Percentiles rank a stretch among this genome's conserved stretches.
phyloP scores from a whole-genome alignment of 2,113 vertebrate genomes.

The Australoheros scitulus region DNA sequence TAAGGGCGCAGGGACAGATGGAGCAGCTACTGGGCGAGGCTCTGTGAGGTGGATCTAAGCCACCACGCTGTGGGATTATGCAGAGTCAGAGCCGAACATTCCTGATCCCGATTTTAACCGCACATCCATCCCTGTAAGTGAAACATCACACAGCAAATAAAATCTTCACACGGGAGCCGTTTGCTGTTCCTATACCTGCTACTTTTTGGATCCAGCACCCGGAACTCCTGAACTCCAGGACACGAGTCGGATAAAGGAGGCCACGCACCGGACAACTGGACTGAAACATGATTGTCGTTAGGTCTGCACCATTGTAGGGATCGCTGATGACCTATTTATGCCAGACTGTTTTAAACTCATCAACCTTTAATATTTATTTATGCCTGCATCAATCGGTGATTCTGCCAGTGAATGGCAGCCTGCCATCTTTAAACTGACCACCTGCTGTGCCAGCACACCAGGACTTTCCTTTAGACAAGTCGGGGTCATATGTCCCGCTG shows the following conservation, averaged over 20 bases:
- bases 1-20: background rate
- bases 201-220: background rate
- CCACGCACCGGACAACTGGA: background rate
- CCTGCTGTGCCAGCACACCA: rapidly evolving
- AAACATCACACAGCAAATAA: background rate
- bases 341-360: background rate
- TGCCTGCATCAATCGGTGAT: background rate
- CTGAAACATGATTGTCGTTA: background rate
- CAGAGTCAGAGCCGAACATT: background rate
- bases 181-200: background rate
- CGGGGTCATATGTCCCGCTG: background rate
- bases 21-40: background rate
- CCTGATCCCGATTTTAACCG: background rate
- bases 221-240: background rate
- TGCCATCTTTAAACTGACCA: background rate
- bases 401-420: background rate
- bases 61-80: conserved; percentile 19
- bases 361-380: background rate
- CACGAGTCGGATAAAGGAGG: background rate
- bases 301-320: rapidly evolving
- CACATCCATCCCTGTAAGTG: background rate
- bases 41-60: background rate
- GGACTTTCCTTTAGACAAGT: background rate
- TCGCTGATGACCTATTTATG: background rate
- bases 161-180: background rate